These are phyloP conservation scores for Escarpia spicata DNA, from an alignment of 2,888 invertebrate species.

Conservation along the genomic window DNA sequence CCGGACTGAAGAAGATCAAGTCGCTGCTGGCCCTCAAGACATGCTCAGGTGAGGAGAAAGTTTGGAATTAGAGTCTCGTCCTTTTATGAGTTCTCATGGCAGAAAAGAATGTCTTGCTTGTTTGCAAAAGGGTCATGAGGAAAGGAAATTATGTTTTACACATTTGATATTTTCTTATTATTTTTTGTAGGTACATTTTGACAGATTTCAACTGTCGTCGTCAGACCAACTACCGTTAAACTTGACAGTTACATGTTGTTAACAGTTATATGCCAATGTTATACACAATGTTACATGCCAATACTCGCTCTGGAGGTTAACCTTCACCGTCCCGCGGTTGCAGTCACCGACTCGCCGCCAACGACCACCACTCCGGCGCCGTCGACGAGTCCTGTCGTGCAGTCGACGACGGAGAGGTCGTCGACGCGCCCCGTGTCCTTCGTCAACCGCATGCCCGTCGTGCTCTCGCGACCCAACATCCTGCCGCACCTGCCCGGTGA, in stretches of 20 bases:
- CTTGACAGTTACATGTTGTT: not conserved
- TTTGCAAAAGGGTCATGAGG: too few species aligned
- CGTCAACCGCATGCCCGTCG: not conserved
- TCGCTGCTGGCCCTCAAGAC: constrained; percentile 39
- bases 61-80: too few species aligned
- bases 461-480: not conserved
- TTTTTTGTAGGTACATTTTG: too few species aligned
- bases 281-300: not conserved
- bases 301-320: not conserved
- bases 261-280: not conserved
- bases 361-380: constrained; percentile 32
- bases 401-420: not conserved
- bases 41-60: constrained; percentile 37
- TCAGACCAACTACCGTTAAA: too few species aligned
- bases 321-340: not conserved
- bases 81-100: too few species aligned
- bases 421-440: not conserved
- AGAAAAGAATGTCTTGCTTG: too few species aligned
- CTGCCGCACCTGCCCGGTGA: not conserved
- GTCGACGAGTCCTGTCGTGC: not conserved
- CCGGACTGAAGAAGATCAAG: constrained; percentile 44
- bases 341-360: constrained; percentile 20
- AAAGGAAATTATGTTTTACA: too few species aligned
- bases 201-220: too few species aligned
- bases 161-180: too few species aligned